Conservation (phyloP, 2,113 vertebrate species). For the Dendrocopos noguchii region DNA sequence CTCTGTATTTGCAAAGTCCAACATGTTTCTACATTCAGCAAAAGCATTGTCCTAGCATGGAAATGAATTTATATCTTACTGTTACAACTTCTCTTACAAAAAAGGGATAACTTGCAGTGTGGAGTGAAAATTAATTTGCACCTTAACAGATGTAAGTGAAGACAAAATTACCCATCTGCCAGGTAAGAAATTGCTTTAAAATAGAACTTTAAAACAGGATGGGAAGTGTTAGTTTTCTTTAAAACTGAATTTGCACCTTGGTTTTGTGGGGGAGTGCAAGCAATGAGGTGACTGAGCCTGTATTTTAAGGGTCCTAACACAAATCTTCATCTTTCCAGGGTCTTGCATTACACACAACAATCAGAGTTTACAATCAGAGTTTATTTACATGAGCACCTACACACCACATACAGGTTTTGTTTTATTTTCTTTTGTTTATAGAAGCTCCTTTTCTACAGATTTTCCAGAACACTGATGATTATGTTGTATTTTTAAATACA, state of each 20-base stretch:
- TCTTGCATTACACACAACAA: not conserved
- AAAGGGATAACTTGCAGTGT: conserved; percentile 44
- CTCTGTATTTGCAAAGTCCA: not conserved
- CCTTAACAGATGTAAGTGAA: conserved; percentile 68
- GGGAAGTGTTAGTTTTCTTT: conserved; percentile 65
- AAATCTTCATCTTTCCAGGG: not conserved
- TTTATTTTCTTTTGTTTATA: not conserved
- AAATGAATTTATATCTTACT: conserved; percentile 3
- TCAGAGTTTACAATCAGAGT: not conserved
- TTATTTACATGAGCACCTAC: not conserved
- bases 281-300: conserved; percentile 43
- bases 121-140: conserved; percentile 77
- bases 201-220: conserved; percentile 66
- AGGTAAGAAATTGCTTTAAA: conserved; percentile 76
- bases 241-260: conserved; percentile 73
- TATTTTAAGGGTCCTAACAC: conserved; percentile 21
- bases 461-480: not conserved
- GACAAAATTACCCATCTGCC: conserved; percentile 65
- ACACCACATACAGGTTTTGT: fast-evolving
- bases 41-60: not conserved
- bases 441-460: not conserved
- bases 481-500: not conserved
- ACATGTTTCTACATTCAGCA: not conserved
- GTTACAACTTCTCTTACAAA: conserved; percentile 51
- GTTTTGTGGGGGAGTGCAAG: not conserved